These are phyloP conservation scores for Tychaedon coryphoeus DNA, from an alignment of 2,113 vertebrate genomes.

Conservation along the genomic window DNA sequence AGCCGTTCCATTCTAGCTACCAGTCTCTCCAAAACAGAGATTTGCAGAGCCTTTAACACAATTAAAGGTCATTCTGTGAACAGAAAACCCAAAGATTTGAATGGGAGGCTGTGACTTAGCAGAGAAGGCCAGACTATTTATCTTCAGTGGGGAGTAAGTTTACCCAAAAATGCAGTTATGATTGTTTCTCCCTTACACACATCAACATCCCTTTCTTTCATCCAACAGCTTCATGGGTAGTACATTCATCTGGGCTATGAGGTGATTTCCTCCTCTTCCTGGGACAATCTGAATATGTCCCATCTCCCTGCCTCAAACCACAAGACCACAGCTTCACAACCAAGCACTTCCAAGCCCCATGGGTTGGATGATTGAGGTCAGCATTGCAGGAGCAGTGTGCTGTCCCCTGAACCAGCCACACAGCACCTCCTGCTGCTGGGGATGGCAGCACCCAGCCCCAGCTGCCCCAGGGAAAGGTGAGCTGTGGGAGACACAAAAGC, in stretches of 20 bases:
- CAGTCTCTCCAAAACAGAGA: not conserved
- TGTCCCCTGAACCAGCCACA: not conserved
- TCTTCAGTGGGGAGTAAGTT: not conserved
- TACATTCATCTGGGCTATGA: not conserved
- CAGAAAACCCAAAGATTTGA: slow-evolving; percentile 1
- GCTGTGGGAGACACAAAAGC: not conserved
- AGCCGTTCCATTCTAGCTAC: slow-evolving; percentile 43
- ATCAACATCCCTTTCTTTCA: not conserved
- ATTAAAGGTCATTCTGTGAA: slow-evolving; percentile 40
- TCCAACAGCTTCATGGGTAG: not conserved
- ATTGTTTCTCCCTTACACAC: not conserved
- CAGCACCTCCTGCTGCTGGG: not conserved
- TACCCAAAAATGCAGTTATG: not conserved
- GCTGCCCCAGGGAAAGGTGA: not conserved
- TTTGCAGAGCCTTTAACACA: slow-evolving; percentile 13
- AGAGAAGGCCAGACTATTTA: not conserved
- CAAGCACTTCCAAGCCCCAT: not conserved
- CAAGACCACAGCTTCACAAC: not conserved
- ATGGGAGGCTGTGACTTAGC: not conserved
- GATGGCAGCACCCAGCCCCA: not conserved
- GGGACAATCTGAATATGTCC: not conserved
- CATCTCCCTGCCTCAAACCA: not conserved
- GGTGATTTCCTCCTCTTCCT: not conserved
- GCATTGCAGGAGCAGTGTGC: not conserved
- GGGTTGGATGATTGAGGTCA: not conserved